Evolutionary conservation across 2,888 invertebrate species (phyloP).

Genomic region (Melanchra persicariae): DNA sequence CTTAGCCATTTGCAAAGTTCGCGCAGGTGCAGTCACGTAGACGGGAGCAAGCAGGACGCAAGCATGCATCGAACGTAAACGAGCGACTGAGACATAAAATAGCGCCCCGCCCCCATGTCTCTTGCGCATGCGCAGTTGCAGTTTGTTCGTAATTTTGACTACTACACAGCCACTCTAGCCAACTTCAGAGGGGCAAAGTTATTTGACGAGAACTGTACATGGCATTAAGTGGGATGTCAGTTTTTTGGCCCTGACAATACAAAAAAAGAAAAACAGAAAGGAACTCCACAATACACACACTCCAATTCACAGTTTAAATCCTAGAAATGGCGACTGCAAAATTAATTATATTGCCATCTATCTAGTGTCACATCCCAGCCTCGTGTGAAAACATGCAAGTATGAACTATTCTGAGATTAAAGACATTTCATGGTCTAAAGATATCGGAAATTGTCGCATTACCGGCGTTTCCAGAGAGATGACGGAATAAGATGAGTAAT

Average conservation of each 20-base stretch:
- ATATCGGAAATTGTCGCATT: conserved; percentile 33
- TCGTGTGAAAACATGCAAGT: conserved; percentile 46
- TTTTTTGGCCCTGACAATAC: not conserved
- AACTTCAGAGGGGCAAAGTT: too few species aligned
- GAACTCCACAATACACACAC: not conserved
- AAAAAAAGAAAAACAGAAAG: not conserved
- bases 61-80: too few species aligned
- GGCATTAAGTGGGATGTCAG: not conserved
- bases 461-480: not conserved
- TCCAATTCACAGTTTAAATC: not conserved
- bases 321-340: conserved; percentile 5
- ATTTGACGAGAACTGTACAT: too few species aligned
- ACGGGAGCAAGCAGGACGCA: too few species aligned
- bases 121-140: too few species aligned
- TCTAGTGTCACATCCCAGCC: conserved; percentile 39
- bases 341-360: conserved; percentile 19
- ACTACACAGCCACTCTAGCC: too few species aligned
- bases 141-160: too few species aligned
- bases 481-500: conserved; percentile 32
- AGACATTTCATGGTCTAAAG: conserved; percentile 43
- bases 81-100: too few species aligned
- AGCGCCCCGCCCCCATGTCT: too few species aligned
- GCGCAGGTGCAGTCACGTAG: too few species aligned
- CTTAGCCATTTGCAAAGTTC: too few species aligned
- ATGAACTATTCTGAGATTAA: conserved; percentile 48